Evolutionary conservation across 2,113 vertebrate genomes (phyloP), one percentile per base, ranked within the genome.

Genomic region (Gobio gobio): DNA sequence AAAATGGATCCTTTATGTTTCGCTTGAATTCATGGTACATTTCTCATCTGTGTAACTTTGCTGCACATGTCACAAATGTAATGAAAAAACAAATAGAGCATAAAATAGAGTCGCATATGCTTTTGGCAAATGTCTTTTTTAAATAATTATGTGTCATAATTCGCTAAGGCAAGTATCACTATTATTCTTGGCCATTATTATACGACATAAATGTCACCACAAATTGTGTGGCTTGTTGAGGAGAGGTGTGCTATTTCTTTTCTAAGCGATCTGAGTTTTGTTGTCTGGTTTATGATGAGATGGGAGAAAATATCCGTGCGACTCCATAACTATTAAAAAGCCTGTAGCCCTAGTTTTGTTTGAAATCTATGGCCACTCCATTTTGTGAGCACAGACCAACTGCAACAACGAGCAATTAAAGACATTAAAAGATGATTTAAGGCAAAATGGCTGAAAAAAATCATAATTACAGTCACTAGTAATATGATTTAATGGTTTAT

Each of bases 11-110:
- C 9, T 54, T 76, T 51, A 51, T 29, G 33, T 40, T 22, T 40
- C 64, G 20, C 33, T 68, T 20, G 33, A 5, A 22, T 12, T 70
- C 66, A 43, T 43, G 66, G 20, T 43, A 43, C 18, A 43, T 70
- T 70, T 70, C 20, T 70, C 36, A 43, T 70, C 18, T 70, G 20
- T 43, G 36, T 43, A 43, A 70, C 33, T 43, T 70, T 70, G 64
- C 10, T 22, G 66, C 33, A 70, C 33, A 20, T 40, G 36, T 43
- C 66, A 70, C 66, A 43, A 43, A n/a, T 70, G 36, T 43, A 43
- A 70, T 43, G 20, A 70, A 70, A 66, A 43, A 43, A 43, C 66
- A 70, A 70, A 70, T 43, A 5, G 66, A 70, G 66, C 66, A 40
- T 22, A 70, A 70, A 22, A 70, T 43, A 43, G 58, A 59, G 66